phyloP scores from a whole-genome alignment of 1,140 invertebrate species.

The Pseudoatta argentina region DNA sequence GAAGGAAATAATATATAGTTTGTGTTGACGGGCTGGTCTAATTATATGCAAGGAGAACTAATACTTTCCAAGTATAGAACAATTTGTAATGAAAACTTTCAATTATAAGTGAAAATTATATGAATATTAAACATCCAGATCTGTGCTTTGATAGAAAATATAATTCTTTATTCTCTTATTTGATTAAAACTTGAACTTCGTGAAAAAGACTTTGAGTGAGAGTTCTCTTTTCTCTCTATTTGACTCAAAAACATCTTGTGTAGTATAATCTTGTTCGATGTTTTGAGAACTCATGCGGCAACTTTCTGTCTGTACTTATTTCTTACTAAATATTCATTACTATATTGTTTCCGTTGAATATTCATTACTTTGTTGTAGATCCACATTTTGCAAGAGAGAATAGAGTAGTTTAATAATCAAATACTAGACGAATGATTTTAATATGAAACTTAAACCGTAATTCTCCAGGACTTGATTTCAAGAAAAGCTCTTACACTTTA shows the following conservation, averaged over 20 bases:
- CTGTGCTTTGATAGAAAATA: too few species aligned
- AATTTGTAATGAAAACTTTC: not conserved
- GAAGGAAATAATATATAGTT: not conserved
- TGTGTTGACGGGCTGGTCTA: not conserved
- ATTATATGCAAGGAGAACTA: not conserved
- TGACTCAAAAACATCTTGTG: constrained; percentile 14
- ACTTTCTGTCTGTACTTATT: constrained; percentile 15
- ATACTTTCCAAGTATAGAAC: not conserved
- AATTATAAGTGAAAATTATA: too few species aligned
- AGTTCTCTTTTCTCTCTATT: not conserved
- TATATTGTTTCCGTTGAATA: constrained; percentile 38
- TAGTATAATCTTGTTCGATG: not conserved
- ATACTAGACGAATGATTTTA: constrained; percentile 21
- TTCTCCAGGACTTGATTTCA: not conserved
- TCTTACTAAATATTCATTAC: constrained; percentile 39
- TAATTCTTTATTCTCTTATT: too few species aligned
- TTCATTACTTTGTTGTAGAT: constrained; percentile 39
- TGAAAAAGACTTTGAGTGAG: not conserved
- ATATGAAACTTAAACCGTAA: constrained; percentile 26
- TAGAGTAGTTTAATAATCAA: constrained; percentile 38
- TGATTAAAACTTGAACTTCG: not conserved
- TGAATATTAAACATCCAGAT: too few species aligned
- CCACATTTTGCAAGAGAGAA: not conserved
- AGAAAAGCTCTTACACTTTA: not conserved
- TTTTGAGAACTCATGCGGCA: constrained; percentile 18